Percentiles rank a stretch among this genome's conserved stretches.
These are phyloP conservation scores for Plutomurus gul DNA, from an alignment of 1,140 invertebrate genomes.

Conservation along the genomic window DNA sequence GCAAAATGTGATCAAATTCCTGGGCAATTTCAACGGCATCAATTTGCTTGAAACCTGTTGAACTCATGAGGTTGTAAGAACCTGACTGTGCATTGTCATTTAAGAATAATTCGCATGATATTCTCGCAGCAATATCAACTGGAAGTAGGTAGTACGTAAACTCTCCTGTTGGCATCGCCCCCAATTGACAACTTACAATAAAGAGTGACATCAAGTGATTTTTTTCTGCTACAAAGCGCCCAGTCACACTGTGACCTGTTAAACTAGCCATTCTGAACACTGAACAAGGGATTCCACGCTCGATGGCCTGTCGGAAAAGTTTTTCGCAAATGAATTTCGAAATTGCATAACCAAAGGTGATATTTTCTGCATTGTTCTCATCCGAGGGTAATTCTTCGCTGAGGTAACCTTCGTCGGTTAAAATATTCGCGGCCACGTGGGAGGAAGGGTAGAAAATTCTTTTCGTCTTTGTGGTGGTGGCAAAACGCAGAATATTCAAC, in stretches of 20 bases:
- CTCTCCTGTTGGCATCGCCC: background rate
- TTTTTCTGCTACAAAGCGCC: background rate
- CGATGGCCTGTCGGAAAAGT: background rate
- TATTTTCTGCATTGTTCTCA: background rate
- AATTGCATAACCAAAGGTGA: background rate
- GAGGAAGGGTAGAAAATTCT: conserved; percentile 5
- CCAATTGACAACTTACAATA: background rate
- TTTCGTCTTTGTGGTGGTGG: background rate
- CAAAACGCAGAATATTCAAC: conserved; percentile 21
- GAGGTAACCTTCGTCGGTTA: background rate
- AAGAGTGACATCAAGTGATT: background rate
- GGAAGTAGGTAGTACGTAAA: background rate
- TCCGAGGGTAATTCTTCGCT: background rate
- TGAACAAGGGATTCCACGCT: background rate
- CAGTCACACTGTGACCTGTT: background rate
- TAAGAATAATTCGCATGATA: background rate
- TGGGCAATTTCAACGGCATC: background rate
- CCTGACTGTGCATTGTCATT: background rate
- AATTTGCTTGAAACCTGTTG: background rate
- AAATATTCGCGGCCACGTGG: background rate
- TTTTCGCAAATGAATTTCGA: background rate
- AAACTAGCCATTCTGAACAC: background rate
- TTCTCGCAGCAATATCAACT: background rate
- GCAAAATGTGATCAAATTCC: background rate
- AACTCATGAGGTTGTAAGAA: background rate